A percentile compares a stretch with the other conserved stretches of the same genome.
Conservation (phyloP, 2,888 invertebrate genomes). For the Cephus pulcher region DNA sequence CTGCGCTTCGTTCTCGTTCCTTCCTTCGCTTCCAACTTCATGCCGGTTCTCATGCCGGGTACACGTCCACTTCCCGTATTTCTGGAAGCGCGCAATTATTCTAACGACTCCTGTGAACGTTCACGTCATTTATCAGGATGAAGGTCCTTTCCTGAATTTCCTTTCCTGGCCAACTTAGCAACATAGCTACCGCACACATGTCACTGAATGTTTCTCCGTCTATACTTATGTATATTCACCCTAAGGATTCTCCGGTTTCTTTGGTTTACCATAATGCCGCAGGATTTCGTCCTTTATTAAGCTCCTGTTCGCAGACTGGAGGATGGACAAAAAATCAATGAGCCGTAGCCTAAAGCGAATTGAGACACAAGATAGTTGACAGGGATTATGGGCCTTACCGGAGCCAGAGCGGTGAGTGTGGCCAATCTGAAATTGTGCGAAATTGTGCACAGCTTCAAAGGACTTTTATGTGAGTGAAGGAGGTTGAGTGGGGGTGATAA, state of each 20-base stretch:
- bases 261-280: neutral
- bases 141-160: conserved; percentile 21
- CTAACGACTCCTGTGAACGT: conserved; percentile 27
- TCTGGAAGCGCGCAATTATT: conserved; percentile 46
- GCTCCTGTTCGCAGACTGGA: conserved; percentile 11
- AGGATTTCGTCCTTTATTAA: conserved; percentile 1
- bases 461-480: neutral
- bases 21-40: neutral
- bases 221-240: neutral
- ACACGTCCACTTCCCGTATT: conserved; percentile 39
- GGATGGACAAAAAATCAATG: conserved; percentile 47
- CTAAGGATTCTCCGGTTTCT: neutral
- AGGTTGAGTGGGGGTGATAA: neutral
- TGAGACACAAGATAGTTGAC: conserved; percentile 48
- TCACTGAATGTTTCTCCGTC: neutral
- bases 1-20: conserved; percentile 6
- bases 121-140: conserved; percentile 52
- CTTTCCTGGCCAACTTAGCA: neutral
- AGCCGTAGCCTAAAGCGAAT: conserved; percentile 41
- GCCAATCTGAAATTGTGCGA: conserved; percentile 48
- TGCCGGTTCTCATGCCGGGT: neutral
- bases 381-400: conserved; percentile 24
- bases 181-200: neutral
- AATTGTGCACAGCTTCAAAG: conserved; percentile 22
- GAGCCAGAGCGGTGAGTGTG: conserved; percentile 35